Evolutionary conservation across 1,140 invertebrate genomes (phyloP).

Genomic region (Musca domestica): DNA sequence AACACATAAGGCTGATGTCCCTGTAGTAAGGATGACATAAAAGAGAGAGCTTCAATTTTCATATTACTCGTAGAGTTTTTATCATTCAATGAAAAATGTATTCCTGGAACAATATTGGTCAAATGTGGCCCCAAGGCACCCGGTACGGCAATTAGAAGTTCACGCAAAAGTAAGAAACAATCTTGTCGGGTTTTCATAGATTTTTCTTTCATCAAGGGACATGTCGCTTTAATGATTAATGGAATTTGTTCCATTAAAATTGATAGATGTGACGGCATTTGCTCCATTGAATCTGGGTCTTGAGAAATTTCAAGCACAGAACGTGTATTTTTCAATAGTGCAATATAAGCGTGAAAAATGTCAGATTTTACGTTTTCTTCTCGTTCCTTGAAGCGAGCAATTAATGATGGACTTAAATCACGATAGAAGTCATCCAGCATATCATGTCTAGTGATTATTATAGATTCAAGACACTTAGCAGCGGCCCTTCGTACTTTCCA

Average conservation of each 20-base stretch:
- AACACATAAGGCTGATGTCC: conserved; percentile 77
- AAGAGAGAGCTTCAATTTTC: conserved; percentile 96
- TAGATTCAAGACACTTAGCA: conserved; percentile 95
- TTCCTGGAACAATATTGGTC: conserved; percentile 81
- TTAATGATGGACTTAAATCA: conserved; percentile 83
- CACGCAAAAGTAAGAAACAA: conserved; percentile 86
- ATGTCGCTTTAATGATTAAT: conserved; percentile 79
- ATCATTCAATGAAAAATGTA: conserved; percentile 88
- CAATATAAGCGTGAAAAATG: conserved; percentile 94
- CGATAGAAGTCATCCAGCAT: conserved; percentile 87
- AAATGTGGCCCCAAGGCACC: conserved; percentile 85
- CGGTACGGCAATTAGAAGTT: conserved; percentile 85
- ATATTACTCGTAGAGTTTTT: conserved; percentile 96
- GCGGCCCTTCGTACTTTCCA: conserved; percentile 96
- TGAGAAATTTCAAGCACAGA: conserved; percentile 63
- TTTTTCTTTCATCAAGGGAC: conserved; percentile 89
- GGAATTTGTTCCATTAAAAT: conserved; percentile 67
- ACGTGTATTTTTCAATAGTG: conserved; percentile 85
- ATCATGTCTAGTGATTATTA: conserved; percentile 89
- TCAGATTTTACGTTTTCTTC: conserved; percentile 99
- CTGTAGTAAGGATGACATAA: conserved; percentile 82
- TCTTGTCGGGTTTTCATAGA: conserved; percentile 90
- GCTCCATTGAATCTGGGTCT: conserved; percentile 78
- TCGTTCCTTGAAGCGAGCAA: conserved; percentile 92
- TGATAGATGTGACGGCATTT: conserved; percentile 63